These are phyloP conservation scores for Helogale parvula DNA, from an alignment of 2,113 vertebrate species.

Conservation along the genomic window DNA sequence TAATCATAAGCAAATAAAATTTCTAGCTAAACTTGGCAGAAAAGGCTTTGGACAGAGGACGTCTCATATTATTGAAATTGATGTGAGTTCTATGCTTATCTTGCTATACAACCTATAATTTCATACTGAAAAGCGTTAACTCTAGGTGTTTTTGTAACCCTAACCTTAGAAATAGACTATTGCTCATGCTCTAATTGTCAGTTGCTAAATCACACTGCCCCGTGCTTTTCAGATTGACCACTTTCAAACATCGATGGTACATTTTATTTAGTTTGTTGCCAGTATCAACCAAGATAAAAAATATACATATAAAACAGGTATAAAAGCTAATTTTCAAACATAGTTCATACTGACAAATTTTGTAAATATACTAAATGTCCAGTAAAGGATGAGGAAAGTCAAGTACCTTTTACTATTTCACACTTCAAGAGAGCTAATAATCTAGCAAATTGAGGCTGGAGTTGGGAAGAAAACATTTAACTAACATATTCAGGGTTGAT, in stretches of 20 bases:
- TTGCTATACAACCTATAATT: neutral
- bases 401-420: neutral
- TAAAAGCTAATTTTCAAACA: neutral
- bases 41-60: neutral
- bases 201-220: neutral
- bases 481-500: neutral
- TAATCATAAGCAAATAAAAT: slow-evolving; percentile 42
- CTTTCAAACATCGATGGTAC: neutral
- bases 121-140: slow-evolving; percentile 44
- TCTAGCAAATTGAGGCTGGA: neutral
- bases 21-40: neutral
- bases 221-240: neutral
- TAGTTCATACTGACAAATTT: neutral
- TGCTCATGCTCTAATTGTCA: neutral
- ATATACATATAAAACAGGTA: neutral
- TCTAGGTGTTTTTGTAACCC: neutral
- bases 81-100: neutral
- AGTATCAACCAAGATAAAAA: neutral
- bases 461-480: neutral
- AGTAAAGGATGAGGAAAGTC: neutral
- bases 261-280: neutral
- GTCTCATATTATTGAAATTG: neutral
- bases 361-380: neutral
- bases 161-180: neutral
- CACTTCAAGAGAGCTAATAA: neutral